Evolutionary conservation across 1,140 invertebrate genomes (phyloP).

Genomic region (Drosophila kanapiae): DNA sequence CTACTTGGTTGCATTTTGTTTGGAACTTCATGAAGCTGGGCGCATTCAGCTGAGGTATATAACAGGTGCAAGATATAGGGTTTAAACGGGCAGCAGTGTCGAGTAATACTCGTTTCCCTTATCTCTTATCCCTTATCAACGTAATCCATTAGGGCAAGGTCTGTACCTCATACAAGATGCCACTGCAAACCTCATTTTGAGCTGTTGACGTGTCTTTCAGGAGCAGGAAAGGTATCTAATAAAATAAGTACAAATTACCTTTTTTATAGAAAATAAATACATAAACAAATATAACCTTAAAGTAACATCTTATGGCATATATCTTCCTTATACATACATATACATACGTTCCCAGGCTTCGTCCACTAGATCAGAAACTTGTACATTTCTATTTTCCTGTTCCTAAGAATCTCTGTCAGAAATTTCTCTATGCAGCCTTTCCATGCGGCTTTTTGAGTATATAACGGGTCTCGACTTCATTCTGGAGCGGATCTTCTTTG

Average conservation of each 20-base stretch:
- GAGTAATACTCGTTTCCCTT: neutral
- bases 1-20: conserved; percentile 46
- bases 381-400: conserved; percentile 84
- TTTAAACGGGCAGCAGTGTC: conserved; percentile 39
- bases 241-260: neutral
- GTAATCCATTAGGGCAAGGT: conserved; percentile 58
- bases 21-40: conserved; percentile 63
- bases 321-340: conserved; percentile 88
- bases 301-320: conserved; percentile 88
- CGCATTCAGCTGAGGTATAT: conserved; percentile 64
- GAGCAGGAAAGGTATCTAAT: conserved; percentile 70
- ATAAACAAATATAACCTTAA: conserved; percentile 86
- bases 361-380: conserved; percentile 90
- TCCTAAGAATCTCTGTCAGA: neutral
- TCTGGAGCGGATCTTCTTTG: conserved; percentile 43
- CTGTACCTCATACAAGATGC: conserved; percentile 71
- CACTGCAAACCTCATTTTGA: conserved; percentile 56
- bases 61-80: conserved; percentile 47
- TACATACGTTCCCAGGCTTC: conserved; percentile 93
- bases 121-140: no score
- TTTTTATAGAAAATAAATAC: neutral
- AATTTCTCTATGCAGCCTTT: neutral
- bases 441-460: conserved; percentile 53
- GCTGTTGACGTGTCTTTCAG: conserved; percentile 45
- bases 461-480: conserved; percentile 61